Evolutionary conservation across 2,888 invertebrate species (phyloP).

Genomic region (Mongoloraphidia duomilia): DNA sequence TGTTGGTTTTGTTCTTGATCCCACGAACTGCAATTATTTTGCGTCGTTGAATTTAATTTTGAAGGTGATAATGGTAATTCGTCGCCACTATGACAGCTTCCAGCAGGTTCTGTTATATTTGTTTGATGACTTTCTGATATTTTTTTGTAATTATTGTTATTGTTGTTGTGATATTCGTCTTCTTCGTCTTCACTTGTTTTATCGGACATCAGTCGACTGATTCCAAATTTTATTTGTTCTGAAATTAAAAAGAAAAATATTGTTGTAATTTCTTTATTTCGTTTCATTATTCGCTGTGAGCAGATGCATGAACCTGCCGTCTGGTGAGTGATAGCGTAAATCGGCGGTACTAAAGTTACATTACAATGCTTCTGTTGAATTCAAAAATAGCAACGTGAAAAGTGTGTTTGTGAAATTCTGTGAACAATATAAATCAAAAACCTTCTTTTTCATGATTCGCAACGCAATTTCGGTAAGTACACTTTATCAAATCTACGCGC

Average conservation of each 20-base stretch:
- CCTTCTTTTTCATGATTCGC: too few species aligned
- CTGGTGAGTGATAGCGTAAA: too few species aligned
- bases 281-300: not conserved
- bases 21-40: constrained; percentile 18
- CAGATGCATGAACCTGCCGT: too few species aligned
- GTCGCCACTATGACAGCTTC: constrained; percentile 40
- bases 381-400: too few species aligned
- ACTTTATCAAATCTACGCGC: too few species aligned
- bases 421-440: too few species aligned
- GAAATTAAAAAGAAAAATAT: constrained; percentile 28
- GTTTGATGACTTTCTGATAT: constrained; percentile 27
- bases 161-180: constrained; percentile 34
- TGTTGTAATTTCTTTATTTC: constrained; percentile 6
- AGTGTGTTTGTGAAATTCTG: too few species aligned
- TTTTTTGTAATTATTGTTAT: constrained; percentile 26
- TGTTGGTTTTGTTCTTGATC: constrained; percentile 19
- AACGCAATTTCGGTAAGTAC: too few species aligned
- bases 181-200: constrained; percentile 46
- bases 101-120: constrained; percentile 34
- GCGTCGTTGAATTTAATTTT: constrained; percentile 14
- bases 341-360: too few species aligned
- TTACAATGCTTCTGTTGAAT: too few species aligned
- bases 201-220: constrained; percentile 60
- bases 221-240: constrained; percentile 76
- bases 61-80: constrained; percentile 35